A percentile compares a stretch with the other conserved stretches of the same genome.
Evolutionary conservation across 1,140 invertebrate species (phyloP).

Genomic region (Dreissena polymorpha): DNA sequence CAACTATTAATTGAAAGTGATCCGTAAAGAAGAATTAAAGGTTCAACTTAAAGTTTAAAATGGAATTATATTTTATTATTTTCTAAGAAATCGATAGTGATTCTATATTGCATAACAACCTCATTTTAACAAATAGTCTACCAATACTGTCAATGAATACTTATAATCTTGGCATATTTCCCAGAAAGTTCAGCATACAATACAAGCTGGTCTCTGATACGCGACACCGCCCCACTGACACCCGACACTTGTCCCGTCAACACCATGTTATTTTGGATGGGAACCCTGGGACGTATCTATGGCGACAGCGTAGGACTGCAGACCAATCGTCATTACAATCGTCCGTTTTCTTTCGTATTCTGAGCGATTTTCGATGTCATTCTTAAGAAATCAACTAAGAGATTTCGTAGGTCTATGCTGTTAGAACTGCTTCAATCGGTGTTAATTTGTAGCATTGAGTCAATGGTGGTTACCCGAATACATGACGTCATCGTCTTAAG

Average conservation of each 20-base stretch:
- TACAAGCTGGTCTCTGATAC: constrained; percentile 18
- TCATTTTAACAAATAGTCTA: too few species aligned
- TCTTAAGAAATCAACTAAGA: background rate
- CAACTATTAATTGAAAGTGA: too few species aligned
- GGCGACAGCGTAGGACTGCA: constrained; percentile 18
- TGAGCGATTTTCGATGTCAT: constrained; percentile 32
- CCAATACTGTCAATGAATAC: constrained; percentile 13
- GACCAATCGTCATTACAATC: background rate
- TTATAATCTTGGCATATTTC: constrained; percentile 19
- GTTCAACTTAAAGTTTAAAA: too few species aligned
- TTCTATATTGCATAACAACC: too few species aligned
- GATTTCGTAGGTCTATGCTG: background rate
- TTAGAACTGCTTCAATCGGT: background rate
- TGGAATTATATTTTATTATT: too few species aligned
- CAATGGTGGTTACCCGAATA: constrained; percentile 6
- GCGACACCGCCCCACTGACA: constrained; percentile 6
- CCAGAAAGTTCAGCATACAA: constrained; percentile 24
- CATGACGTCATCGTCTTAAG: background rate
- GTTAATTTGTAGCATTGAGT: background rate
- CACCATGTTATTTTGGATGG: constrained; percentile 21
- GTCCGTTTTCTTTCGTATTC: constrained; percentile 8
- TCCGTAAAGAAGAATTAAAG: too few species aligned
- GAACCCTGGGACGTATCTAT: constrained; percentile 22
- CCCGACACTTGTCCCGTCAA: constrained; percentile 25
- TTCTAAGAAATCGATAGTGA: too few species aligned